Evolutionary conservation across 2,888 invertebrate species (phyloP).

Genomic region (Leptopterna dolabrata): DNA sequence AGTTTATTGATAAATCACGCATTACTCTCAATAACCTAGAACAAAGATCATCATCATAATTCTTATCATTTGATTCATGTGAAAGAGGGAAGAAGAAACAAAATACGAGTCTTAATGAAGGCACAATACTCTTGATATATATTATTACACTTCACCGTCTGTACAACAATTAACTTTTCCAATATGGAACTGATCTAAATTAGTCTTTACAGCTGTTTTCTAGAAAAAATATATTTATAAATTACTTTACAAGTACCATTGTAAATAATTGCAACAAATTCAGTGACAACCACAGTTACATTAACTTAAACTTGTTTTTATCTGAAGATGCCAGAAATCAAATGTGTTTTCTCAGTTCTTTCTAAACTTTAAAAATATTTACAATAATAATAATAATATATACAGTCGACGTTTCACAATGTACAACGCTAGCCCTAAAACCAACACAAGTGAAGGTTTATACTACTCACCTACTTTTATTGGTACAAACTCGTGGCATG

Average conservation of each 20-base stretch:
- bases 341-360: conserved; percentile 16
- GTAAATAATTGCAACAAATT: conserved; percentile 35
- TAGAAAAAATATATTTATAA: conserved; percentile 52
- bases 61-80: too few relatives aligned
- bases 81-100: neutral
- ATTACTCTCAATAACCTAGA: too few relatives aligned
- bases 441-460: neutral
- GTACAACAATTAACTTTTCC: conserved; percentile 47
- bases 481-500: neutral
- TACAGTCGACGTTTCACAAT: conserved; percentile 16
- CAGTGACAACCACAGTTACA: conserved; percentile 39
- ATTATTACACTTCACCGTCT: conserved; percentile 46
- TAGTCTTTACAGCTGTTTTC: conserved; percentile 48
- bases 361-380: conserved; percentile 31
- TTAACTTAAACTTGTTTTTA: neutral
- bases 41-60: too few relatives aligned
- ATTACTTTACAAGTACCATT: conserved; percentile 33
- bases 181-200: conserved; percentile 41
- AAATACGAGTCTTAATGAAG: conserved; percentile 16
- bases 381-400: conserved; percentile 30
- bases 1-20: too few relatives aligned
- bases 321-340: neutral
- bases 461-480: neutral
- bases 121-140: conserved; percentile 53
- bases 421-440: neutral